Base-by-base conservation (phyloP, 2,888 invertebrate genomes). In the Meganola albula region DNA sequence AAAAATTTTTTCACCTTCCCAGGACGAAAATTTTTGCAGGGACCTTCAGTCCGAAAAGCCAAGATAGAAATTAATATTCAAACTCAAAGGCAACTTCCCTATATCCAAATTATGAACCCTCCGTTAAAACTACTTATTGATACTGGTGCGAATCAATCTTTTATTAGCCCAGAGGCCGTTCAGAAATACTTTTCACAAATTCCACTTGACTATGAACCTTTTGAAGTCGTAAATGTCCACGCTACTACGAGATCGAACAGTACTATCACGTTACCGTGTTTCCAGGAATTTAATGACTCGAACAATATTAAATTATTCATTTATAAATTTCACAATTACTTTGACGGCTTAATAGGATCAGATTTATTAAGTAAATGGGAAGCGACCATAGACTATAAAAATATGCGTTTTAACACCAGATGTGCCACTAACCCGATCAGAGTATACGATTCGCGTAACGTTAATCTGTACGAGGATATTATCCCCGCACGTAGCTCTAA, bases 401-500 rank as follows among this genome's bases (percentile, higher is more conserved):
- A 40, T 26, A 38, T 31, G 8, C 3, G n/a, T 4, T 24, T 44
- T 10, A 13, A 22, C 1, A 49, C 40, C 2, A 21, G 27, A 2
- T 16, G 30, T 20, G 16, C 38, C 4, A 9, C 10, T 27, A 27
- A 27, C 9, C 27, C 27, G 2, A 40, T 48, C 2, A 8, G 7
- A 11, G 41, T 48, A 41, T 48, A 45, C 18, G 27, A 49, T 12
- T 48, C 51, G 2, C 27, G 43, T n/a, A 51, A 53, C 12, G 24
- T 31, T 10, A 51, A 49, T 33, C 27, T 46, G 7, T 53, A 43
- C 24, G 53, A 53, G 13, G 43, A 46, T 8, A 43, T 48, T 10
- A 48, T 51, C 11, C 44, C 44, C 1, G 45, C 46, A 1, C 5
- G 34, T 14, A 32, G 39, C 2, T 41, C 48, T 8, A 49, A 43